phyloP scores from a whole-genome alignment of 1,140 invertebrate species.

The Drosophila pandora region DNA sequence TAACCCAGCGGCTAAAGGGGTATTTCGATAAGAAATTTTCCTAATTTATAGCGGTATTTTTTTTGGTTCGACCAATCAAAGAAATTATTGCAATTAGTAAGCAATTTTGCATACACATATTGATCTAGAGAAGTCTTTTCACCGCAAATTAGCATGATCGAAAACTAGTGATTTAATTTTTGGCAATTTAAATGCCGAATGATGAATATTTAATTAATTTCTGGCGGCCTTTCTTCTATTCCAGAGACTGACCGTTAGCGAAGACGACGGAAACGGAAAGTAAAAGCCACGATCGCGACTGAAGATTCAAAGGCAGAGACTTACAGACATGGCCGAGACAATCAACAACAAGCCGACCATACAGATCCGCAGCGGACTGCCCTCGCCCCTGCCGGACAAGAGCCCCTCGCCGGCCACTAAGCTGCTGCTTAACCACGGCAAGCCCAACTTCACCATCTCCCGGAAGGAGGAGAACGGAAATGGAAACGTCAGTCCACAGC shows the following conservation, averaged over 20 bases:
- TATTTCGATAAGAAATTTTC: conserved; percentile 31
- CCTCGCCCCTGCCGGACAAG: conserved; percentile 69
- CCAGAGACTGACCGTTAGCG: conserved; percentile 61
- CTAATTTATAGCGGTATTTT: conserved; percentile 9
- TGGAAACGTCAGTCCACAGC: conserved; percentile 46
- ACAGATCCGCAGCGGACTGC: conserved; percentile 69
- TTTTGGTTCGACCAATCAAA: conserved; percentile 29
- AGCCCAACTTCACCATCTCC: conserved; percentile 81
- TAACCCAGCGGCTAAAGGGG: neutral
- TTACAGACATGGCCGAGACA: conserved; percentile 66
- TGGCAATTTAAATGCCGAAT: conserved; percentile 38
- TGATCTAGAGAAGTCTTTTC: conserved; percentile 24
- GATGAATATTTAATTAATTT: conserved; percentile 27
- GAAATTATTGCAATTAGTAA: conserved; percentile 38
- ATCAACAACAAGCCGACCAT: conserved; percentile 77
- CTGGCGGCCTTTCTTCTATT: conserved; percentile 24
- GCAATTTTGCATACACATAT: conserved; percentile 8
- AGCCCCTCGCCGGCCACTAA: conserved; percentile 78
- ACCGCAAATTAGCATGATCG: conserved; percentile 37
- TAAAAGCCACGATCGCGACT: conserved; percentile 60
- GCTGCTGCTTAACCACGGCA: conserved; percentile 79
- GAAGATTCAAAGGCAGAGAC: conserved; percentile 13
- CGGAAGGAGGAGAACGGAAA: conserved; percentile 67
- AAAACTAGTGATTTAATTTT: conserved; percentile 38
- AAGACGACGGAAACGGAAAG: conserved; percentile 64